Base-by-base conservation (phyloP, 2,113 vertebrate genomes). In the Dicaeum eximium region DNA sequence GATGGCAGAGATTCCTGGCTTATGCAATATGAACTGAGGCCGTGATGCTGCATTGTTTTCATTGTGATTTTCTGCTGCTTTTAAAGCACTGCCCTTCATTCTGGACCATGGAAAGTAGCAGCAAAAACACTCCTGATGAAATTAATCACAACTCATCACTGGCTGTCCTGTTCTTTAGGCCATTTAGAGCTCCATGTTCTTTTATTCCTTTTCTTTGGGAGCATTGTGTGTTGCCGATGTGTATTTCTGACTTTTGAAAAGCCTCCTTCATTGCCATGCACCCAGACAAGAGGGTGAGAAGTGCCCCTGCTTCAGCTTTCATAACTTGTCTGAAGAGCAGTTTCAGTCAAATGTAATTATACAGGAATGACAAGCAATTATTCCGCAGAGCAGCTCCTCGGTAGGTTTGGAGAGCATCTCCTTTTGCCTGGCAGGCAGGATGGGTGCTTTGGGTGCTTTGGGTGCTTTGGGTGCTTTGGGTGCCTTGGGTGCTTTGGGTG, bases 21-120 rank as follows among this genome's bases (percentile, higher is more conserved):
- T 19, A 30, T 53, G 62, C 83, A 48, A 7, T 9, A 15, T 0
- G 17, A 65, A 5, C 48, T 0, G 3, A 50, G 0, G 4, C 37
- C 40, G 5, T 6, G 35, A 31, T 40, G 5, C 10, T 56, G 60
- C 13, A 3, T 45, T 53, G 21, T 48, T 92, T 60, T 71, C 37
- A 10, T 4, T 40, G 80, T 1, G 10, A 19, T 56, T 91, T 47
- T 71, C 28, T 53, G 8, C 40, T 44, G 21, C 80, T 60, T 25
- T 10, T 27, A 6, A 77, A 82, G n/a, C 24, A 2, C 21, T 24
- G 42, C 30, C 25, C 19, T 40, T 77, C 30, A 10, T n/a, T 73
- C 50, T 38, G 45, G 70, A 40, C 38, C 45, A 20, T 8, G 37
- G 23, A 54, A 69, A 89, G 75, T 4, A 71, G 38, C 1, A 4